Conservation (phyloP, 2,888 invertebrate genomes). For the Athalia cordata region DNA sequence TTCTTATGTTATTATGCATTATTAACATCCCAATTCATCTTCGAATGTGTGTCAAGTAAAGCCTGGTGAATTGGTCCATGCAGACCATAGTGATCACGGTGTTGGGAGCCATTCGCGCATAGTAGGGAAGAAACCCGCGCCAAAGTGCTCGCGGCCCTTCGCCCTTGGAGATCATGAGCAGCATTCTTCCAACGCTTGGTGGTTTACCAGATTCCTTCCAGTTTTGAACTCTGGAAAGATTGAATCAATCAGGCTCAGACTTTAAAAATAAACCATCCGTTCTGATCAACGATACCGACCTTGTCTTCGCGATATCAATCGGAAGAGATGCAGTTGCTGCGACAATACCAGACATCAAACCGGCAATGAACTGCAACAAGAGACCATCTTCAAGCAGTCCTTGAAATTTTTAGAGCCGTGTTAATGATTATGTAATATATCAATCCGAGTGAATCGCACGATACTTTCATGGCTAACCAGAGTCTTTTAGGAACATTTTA, state of each 20-base stretch:
- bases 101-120: constrained; percentile 52
- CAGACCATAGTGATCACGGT: constrained; percentile 54
- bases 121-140: constrained; percentile 77
- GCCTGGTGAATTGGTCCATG: constrained; percentile 50
- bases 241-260: background rate
- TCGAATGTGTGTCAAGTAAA: constrained; percentile 42
- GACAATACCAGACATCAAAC: constrained; percentile 79
- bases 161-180: constrained; percentile 71
- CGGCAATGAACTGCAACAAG: constrained; percentile 74
- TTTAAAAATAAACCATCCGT: background rate
- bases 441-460: no score
- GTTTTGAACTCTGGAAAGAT: constrained; percentile 49
- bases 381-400: constrained; percentile 57
- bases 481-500: constrained; percentile 70
- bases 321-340: constrained; percentile 81
- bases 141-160: constrained; percentile 82
- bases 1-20: background rate
- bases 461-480: constrained; percentile 49
- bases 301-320: constrained; percentile 81
- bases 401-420: constrained; percentile 17
- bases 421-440: no score
- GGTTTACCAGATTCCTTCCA: constrained; percentile 47
- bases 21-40: constrained; percentile 5
- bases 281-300: constrained; percentile 46
- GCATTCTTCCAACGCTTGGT: constrained; percentile 25